These are phyloP conservation scores for Perca schrenkii DNA, from an alignment of 2,113 vertebrate species.

Conservation along the genomic window DNA sequence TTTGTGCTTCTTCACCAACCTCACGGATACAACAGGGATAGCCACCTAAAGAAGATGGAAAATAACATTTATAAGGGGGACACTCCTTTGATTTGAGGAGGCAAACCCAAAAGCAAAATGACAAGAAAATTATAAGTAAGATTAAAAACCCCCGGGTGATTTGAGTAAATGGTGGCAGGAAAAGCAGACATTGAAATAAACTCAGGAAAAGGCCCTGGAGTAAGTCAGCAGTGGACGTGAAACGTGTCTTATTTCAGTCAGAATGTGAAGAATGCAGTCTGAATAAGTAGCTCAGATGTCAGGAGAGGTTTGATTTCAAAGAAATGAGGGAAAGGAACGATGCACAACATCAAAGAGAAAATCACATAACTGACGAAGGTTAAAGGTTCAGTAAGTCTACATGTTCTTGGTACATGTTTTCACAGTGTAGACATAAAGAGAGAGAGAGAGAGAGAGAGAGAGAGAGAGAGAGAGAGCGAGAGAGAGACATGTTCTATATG, in stretches of 20 bases:
- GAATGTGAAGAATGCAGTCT: conserved; percentile 70
- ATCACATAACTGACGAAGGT: conserved; percentile 13
- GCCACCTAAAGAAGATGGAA: conserved; percentile 84
- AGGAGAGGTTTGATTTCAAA: conserved; percentile 62
- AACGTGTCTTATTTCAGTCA: conserved; percentile 62
- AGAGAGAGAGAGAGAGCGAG: no score
- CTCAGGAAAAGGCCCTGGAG: neutral
- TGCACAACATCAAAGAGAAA: conserved; percentile 60
- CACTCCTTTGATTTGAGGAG: neutral
- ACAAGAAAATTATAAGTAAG: conserved; percentile 4
- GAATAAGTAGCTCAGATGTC: conserved; percentile 66
- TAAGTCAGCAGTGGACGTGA: conserved; percentile 23
- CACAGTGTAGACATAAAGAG: neutral
- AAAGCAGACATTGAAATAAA: neutral
- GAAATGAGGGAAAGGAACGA: conserved; percentile 59
- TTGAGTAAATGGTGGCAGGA: neutral
- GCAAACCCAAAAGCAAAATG: neutral
- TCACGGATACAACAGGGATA: conserved; percentile 91
- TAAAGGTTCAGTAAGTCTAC: conserved; percentile 23
- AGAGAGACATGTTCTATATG: neutral
- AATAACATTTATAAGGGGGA: neutral
- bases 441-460: conserved; percentile 6
- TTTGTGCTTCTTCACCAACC: conserved; percentile 96
- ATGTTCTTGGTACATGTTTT: neutral
- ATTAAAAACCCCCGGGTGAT: neutral